Evolutionary conservation across 2,113 vertebrate genomes (phyloP), one percentile per base, ranked within the genome.

Genomic region (Dromaius novaehollandiae): DNA sequence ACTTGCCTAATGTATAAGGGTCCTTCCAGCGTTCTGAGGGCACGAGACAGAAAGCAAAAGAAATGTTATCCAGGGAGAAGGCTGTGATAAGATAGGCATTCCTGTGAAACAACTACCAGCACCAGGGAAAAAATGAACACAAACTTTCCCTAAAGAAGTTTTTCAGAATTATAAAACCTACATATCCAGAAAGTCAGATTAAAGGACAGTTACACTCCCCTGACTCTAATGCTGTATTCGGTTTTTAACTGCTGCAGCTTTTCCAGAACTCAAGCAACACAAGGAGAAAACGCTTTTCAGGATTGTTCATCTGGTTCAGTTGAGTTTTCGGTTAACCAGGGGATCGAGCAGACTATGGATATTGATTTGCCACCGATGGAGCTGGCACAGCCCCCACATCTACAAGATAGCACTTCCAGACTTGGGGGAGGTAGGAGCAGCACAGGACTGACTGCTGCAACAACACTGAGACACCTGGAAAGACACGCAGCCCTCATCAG

Each of bases 361-460:
- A 81, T 17, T 30, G 16, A 38, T 55, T 38, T 55, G 25, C 25
- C 14, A 32, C 3, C 22, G 50, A 53, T 28, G 24, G 7, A 26
- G n/a, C 17, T 38, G 28, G 48, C 30, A 32, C n/a, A 79, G 60
- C 28, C 46, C 32, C 40, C 30, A 14, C 40, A 25, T 26, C 76
- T 26, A 63, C 4, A 6, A 50, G 44, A 46, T 24, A 4, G 40
- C 34, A 24, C 25, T n/a, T 44, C 56, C 42, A 61, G 24, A n/a
- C 40, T 34, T 3, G 21, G 34, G 42, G 32, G 30, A n/a, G n/a
- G 13, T 8, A 24, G 22, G 22, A 36, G 61, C n/a, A n/a, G 73
- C 60, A 66, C 0, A 0, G 11, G 21, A 55, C 22, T 0, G 0
- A 42, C 5, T 1, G 1, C 71, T 66, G 32, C 63, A 70, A 30